A percentile compares a stretch with the other conserved stretches of the same genome.
Evolutionary conservation across 35 echinoderm and acorn worm genomes (phyloP).

Genomic region (Eucidaris tribuloides): DNA sequence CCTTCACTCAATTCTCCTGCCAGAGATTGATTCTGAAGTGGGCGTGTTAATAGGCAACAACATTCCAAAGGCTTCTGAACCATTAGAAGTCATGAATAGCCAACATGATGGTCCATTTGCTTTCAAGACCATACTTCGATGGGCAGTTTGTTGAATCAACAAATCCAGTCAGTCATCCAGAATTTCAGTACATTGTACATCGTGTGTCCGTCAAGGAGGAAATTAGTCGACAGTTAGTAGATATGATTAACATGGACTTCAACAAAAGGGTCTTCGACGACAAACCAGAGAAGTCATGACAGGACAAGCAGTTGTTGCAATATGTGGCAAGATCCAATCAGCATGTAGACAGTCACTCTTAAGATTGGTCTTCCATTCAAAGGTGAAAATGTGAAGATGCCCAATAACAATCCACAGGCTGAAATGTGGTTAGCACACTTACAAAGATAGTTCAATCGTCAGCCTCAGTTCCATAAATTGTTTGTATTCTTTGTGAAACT

Average conservation of each 20-base stretch:
- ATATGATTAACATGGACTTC: neutral
- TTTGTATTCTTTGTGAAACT: too few relatives aligned
- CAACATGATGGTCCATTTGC: slow-evolving; percentile 34
- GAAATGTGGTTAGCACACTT: neutral
- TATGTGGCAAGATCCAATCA: too few relatives aligned
- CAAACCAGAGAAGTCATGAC: neutral
- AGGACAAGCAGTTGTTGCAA: neutral
- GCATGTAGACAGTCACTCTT: too few relatives aligned
- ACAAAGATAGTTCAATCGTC: neutral
- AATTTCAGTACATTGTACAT: neutral
- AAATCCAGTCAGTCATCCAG: neutral
- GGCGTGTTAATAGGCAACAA: slow-evolving; percentile 63
- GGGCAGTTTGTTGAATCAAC: slow-evolving; percentile 33
- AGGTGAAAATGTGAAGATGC: too few relatives aligned
- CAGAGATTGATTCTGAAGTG: slow-evolving; percentile 46
- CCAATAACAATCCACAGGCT: neutral
- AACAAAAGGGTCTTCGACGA: neutral
- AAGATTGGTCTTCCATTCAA: too few relatives aligned
- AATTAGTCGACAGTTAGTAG: neutral
- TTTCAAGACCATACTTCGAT: slow-evolving; percentile 25
- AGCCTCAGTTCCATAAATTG: too few relatives aligned
- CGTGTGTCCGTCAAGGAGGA: neutral
- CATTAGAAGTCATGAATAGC: slow-evolving; percentile 45
- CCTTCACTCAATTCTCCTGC: slow-evolving; percentile 3
- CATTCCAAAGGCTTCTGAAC: slow-evolving; percentile 48